phyloP scores from a whole-genome alignment of 2,888 invertebrate genomes.

The Patella ulyssiponensis region DNA sequence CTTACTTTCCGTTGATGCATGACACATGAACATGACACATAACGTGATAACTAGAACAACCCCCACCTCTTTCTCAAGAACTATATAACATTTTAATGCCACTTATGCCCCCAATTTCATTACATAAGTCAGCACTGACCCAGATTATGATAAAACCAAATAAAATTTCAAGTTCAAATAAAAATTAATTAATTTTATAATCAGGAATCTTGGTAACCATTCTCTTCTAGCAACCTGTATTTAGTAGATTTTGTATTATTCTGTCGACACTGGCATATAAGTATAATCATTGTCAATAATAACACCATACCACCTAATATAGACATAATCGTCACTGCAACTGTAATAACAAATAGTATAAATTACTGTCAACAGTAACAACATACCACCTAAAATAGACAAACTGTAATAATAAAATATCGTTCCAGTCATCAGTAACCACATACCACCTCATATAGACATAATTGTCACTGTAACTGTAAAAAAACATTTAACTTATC shows the following conservation, averaged over 20 bases:
- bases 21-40: no score
- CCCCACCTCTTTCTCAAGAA: no score
- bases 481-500: neutral
- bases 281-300: neutral
- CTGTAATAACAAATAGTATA: neutral
- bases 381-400: neutral
- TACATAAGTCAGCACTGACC: no score
- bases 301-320: slow-evolving; percentile 2
- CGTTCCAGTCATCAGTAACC: neutral
- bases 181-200: no score
- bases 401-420: neutral
- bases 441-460: neutral
- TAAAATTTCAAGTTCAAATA: no score
- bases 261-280: neutral
- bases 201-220: neutral
- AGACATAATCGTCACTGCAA: neutral
- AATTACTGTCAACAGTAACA: neutral
- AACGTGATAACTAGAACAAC: no score
- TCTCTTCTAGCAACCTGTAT: slow-evolving; percentile 1
- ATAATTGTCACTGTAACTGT: neutral
- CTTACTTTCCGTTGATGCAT: no score
- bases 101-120: no score
- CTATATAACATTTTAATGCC: no score
- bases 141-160: no score
- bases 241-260: neutral